Percentiles rank a stretch among this genome's conserved stretches.
These are phyloP conservation scores for Xanthia togata DNA, from an alignment of 2,888 invertebrate species.

Conservation along the genomic window DNA sequence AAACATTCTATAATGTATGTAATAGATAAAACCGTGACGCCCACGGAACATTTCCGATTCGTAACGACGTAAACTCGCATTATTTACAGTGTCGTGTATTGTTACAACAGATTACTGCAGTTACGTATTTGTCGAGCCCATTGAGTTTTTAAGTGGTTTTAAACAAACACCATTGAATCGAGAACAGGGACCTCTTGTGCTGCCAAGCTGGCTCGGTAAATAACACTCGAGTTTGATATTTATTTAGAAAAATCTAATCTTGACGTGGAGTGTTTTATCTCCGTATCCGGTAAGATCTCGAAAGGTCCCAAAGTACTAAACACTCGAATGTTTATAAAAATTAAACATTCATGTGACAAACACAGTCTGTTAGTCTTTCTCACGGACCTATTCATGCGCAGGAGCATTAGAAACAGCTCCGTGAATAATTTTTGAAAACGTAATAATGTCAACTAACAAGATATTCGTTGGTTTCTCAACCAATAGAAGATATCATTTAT, in stretches of 20 bases:
- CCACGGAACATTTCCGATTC: conserved; percentile 65
- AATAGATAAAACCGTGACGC: conserved; percentile 69
- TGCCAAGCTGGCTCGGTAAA: conserved; percentile 78
- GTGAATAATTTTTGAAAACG: conserved; percentile 53
- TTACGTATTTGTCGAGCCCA: conserved; percentile 81
- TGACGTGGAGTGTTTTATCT: conserved; percentile 83
- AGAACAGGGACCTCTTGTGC: conserved; percentile 82
- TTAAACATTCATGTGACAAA: conserved; percentile 74
- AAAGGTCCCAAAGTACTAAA: conserved; percentile 68
- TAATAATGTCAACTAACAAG: conserved; percentile 63
- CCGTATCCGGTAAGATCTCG: conserved; percentile 80
- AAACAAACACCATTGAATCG: conserved; percentile 85
- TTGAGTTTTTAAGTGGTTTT: conserved; percentile 85
- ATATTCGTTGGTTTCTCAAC: conserved; percentile 60
- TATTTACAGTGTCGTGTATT: conserved; percentile 76
- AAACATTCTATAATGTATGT: conserved; percentile 63
- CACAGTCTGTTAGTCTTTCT: conserved; percentile 79
- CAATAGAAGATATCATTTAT: conserved; percentile 74
- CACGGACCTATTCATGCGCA: conserved; percentile 72
- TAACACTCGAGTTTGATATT: conserved; percentile 77
- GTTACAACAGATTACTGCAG: conserved; percentile 83
- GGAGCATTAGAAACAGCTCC: conserved; percentile 34
- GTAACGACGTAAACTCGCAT: conserved; percentile 63
- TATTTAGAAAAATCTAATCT: conserved; percentile 85
- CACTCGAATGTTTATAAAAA: conserved; percentile 73